phyloP scores from a whole-genome alignment of 2,888 invertebrate genomes.

The Limnephilus lunatus region DNA sequence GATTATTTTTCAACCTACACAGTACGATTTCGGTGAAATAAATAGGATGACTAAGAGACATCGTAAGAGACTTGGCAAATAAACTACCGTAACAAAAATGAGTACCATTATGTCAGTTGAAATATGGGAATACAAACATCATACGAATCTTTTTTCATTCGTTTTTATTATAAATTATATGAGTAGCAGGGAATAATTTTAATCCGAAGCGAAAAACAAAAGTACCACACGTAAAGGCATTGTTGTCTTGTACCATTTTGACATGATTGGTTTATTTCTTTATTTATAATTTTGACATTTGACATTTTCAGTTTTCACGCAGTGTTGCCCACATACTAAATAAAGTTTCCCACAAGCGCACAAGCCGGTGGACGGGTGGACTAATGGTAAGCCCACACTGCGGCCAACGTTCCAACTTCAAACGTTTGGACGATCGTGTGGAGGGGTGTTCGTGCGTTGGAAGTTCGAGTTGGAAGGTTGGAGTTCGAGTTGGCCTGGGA shows the following conservation, averaged over 20 bases:
- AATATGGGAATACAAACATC: background rate
- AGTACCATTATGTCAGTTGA: slow-evolving; percentile 2
- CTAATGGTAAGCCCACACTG: too few relatives aligned
- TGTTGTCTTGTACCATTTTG: too few relatives aligned
- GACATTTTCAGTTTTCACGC: background rate
- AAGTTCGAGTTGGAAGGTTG: too few relatives aligned
- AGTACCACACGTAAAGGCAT: background rate
- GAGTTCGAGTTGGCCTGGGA: too few relatives aligned
- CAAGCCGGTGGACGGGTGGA: too few relatives aligned
- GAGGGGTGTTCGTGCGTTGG: too few relatives aligned
- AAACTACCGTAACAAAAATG: background rate
- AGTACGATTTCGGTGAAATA: background rate
- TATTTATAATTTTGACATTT: background rate
- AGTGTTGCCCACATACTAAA: background rate
- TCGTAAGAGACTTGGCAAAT: background rate
- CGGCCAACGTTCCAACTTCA: too few relatives aligned
- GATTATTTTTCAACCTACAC: background rate
- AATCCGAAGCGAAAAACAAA: background rate
- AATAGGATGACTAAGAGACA: background rate
- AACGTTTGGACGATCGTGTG: too few relatives aligned
- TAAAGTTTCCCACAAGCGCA: background rate
- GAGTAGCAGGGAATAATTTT: background rate
- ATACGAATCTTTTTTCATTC: background rate
- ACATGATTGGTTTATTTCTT: too few relatives aligned
- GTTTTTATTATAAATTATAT: background rate